Base-by-base conservation (phyloP, 2,888 invertebrate species). In the Drosophila flavopinicola region DNA sequence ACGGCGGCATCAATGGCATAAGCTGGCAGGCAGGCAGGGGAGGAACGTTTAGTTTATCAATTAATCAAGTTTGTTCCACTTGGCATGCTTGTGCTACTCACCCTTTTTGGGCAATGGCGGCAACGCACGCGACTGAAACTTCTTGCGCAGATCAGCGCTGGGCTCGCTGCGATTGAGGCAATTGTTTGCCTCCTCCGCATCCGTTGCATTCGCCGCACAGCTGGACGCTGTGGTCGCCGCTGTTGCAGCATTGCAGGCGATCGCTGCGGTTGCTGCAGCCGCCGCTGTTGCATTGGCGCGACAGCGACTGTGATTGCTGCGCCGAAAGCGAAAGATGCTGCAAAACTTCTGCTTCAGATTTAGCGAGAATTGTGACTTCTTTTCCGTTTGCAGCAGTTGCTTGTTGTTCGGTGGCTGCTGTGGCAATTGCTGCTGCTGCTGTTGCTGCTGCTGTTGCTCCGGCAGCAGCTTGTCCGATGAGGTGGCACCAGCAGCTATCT, bases 341-440 rank as follows among this genome's bases (percentile, higher is more conserved):
- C 96, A 96, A 87, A 97, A 93, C 42, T 96, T 96, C 89, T 96
- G 96, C 90, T 96, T 96, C 63, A 96, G 93, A 90, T 94, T 95
- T 57, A 94, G 90, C 3, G 96, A 95, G 88, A 96, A 94, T 77
- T 95, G 93, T 10, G 94, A 93, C 90, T 95, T 95, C 88, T 95
- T 95, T 48, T 94, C 90, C 27, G 75, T 72, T 23, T 88, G 86
- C 61, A 88, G 56, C 10, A 84, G 64, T 35, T 80, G 85, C 64
- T 89, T 90, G 41, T 85, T 87, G 52, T 82, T 85, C n/a, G 66
- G 41, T 13, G 41, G 59, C 15, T 64, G 57, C 45, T 47, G 69
- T n/a, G n/a, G n/a, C n/a, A n/a, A n/a, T n/a, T n/a, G 61, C 15
- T 32, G 63, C 11, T 58, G 53, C 15, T 30, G 39, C 11, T 52